A percentile compares a stretch with the other conserved stretches of the same genome.
These are phyloP conservation scores for Plagodis pulveraria DNA, from an alignment of 2,888 invertebrate species.

Conservation along the genomic window DNA sequence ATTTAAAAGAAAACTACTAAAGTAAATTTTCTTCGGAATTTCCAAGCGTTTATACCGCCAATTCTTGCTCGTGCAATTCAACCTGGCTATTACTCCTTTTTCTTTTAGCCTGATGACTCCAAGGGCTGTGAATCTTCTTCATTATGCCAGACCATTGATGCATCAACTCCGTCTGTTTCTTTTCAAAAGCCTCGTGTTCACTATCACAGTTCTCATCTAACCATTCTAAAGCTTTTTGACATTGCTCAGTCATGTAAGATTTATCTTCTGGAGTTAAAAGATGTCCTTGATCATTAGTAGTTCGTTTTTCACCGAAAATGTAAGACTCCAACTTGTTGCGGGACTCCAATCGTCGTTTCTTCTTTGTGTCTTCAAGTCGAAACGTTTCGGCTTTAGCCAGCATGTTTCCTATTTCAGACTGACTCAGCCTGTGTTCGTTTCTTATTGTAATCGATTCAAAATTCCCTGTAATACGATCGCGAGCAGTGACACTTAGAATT, in stretches of 20 bases:
- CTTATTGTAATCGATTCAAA: slow-evolving; percentile 53
- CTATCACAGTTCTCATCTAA: slow-evolving; percentile 58
- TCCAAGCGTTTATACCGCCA: slow-evolving; percentile 27
- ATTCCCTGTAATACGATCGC: slow-evolving; percentile 60
- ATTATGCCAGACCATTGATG: slow-evolving; percentile 56
- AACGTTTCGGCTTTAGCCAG: slow-evolving; percentile 58
- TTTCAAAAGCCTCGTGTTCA: slow-evolving; percentile 61
- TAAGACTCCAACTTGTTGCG: slow-evolving; percentile 68
- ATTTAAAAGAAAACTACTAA: background rate
- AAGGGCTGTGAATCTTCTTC: slow-evolving; percentile 48
- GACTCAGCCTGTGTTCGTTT: slow-evolving; percentile 57
- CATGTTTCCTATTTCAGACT: slow-evolving; percentile 60
- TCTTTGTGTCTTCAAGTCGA: slow-evolving; percentile 61
- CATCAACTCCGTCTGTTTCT: slow-evolving; percentile 60
- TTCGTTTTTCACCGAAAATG: slow-evolving; percentile 58
- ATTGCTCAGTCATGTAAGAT: slow-evolving; percentile 53
- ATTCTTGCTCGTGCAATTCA: slow-evolving; percentile 30
- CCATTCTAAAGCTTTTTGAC: slow-evolving; percentile 57
- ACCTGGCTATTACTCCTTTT: slow-evolving; percentile 43
- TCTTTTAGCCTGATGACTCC: slow-evolving; percentile 50
- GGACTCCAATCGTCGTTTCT: slow-evolving; percentile 57
- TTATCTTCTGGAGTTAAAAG: slow-evolving; percentile 44
- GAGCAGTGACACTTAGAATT: slow-evolving; percentile 61
- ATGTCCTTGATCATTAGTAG: slow-evolving; percentile 38
- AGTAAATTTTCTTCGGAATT: background rate